These are phyloP conservation scores for Sapayoa aenigma DNA, from an alignment of 2,113 vertebrate genomes.

Conservation along the genomic window DNA sequence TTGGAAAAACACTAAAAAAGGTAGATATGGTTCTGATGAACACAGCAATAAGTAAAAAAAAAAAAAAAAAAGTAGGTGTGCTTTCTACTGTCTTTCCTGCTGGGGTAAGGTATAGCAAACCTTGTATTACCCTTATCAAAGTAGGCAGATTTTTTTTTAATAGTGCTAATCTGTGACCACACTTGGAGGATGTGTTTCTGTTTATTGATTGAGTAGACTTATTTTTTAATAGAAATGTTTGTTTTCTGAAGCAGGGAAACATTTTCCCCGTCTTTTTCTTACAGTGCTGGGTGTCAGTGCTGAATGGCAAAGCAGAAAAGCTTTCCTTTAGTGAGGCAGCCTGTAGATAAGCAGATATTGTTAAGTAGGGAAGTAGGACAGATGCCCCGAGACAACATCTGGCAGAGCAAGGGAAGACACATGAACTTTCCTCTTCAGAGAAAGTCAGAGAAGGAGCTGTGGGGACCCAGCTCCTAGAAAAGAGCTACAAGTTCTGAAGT, in stretches of 20 bases:
- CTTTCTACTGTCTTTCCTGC: background rate
- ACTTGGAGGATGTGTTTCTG: background rate
- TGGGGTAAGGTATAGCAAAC: background rate
- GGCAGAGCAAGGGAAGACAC: background rate
- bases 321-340: background rate
- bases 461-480: background rate
- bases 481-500: background rate
- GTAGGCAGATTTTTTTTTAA: background rate
- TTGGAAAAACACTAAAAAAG: background rate
- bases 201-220: background rate
- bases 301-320: background rate
- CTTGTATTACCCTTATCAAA: background rate
- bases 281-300: background rate
- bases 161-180: background rate
- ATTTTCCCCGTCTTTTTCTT: background rate
- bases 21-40: background rate
- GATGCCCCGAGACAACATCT: conserved; percentile 43
- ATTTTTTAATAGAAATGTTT: background rate
- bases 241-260: background rate
- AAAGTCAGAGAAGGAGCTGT: background rate
- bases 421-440: background rate
- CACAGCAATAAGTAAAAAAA: background rate
- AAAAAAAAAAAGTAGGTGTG: background rate
- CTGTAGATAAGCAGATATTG: background rate
- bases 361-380: conserved; percentile 62